Base-by-base conservation (phyloP, 1,140 invertebrate genomes). In the Battus philenor region DNA sequence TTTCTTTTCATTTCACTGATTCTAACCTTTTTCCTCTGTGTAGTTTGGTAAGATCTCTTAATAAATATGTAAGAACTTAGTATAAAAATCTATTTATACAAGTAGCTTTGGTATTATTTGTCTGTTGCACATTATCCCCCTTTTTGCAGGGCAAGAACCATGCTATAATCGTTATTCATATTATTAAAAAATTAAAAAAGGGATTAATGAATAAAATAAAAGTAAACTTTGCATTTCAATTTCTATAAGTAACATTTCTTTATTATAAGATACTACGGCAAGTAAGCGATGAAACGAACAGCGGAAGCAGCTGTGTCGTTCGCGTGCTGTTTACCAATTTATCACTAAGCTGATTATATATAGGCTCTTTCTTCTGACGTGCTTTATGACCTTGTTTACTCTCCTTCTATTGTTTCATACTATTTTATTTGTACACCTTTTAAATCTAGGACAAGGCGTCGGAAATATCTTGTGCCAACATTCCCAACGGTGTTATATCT, bases 301-400 rank as follows among this genome's bases (percentile, higher is more conserved):
- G 46, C 67, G 76, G 80, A 84, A 80, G 63, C 78, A 82, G 76
- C 78, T 84, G 80, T 70, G 76, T 70, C 70, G 75, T 53, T 83
- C 66, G 80, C 80, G 80, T 84, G 80, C 58, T 80, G 68, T 84
- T 84, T 80, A 72, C 74, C 80, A 82, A 84, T 84, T 84, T 82
- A 84, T 84, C 78, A 82, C 76, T 77, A 79, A 82, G 74, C 76
- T 79, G 76, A 84, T 84, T 84, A 82, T 78, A 76, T 82, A 80
- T 71, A 80, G 80, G 76, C 69, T 67, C 61, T 72, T 78, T 74
- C 68, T 66, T 66, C 60, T 68, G 77, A 75, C 70, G 68, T 80
- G 67, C 69, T 75, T 80, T 80, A 78, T 74, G 68, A 73, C 71
- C 72, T 70, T 76, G 71, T 75, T 84, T 72, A 59, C 62, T 65